phyloP scores from a whole-genome alignment of 2,888 invertebrate species.

The Tortricodes alternella region DNA sequence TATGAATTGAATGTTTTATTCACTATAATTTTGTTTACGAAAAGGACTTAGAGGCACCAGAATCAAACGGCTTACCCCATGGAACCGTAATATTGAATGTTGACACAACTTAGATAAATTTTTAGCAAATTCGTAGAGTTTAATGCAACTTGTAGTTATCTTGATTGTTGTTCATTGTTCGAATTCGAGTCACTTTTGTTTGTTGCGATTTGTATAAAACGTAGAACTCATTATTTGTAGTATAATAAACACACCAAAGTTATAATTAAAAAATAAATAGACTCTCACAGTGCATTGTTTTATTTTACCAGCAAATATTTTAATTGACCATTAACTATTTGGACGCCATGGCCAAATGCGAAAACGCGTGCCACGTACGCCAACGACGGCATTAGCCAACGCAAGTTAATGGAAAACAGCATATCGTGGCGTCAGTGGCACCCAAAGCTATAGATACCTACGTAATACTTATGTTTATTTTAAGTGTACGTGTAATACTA shows the following conservation, averaged over 20 bases:
- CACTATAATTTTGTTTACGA: background rate
- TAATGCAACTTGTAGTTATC: constrained; percentile 33
- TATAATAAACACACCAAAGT: constrained; percentile 82
- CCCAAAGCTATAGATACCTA: no score
- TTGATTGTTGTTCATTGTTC: constrained; percentile 45
- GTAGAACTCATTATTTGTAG: constrained; percentile 75
- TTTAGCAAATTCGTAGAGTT: constrained; percentile 49
- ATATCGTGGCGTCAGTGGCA: no score
- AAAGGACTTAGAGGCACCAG: background rate
- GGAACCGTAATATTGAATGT: constrained; percentile 42
- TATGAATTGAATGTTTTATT: background rate
- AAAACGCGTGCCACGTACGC: no score
- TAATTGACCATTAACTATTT: no score
- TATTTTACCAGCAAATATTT: constrained; percentile 40
- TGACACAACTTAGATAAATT: constrained; percentile 48
- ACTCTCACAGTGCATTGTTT: constrained; percentile 66
- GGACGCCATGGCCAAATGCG: no score
- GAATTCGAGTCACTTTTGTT: constrained; percentile 50
- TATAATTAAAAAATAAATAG: constrained; percentile 78
- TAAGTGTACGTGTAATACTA: no score
- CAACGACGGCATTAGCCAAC: no score
- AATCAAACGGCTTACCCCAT: constrained; percentile 4
- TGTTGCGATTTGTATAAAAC: constrained; percentile 63
- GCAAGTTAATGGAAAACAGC: no score
- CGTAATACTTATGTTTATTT: no score